Conservation (phyloP, 2,797 vertebrate genomes). For the Columba guinea region DNA sequence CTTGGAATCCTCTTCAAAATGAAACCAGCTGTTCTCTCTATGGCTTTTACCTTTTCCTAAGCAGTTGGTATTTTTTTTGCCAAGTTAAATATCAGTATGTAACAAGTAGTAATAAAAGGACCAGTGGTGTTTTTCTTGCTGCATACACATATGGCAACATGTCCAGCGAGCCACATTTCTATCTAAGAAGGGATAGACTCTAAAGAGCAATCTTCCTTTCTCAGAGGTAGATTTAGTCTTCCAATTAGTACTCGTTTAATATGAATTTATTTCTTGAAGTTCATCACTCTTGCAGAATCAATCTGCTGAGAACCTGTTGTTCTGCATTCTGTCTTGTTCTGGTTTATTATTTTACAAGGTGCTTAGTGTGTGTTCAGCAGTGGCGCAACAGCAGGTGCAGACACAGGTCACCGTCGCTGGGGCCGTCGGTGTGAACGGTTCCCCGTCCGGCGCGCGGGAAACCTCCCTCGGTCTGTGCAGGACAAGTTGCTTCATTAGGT, state of each 20-base stretch:
- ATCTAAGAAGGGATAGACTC: not conserved
- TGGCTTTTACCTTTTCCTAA: slow-evolving; percentile 14
- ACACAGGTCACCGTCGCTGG: not conserved
- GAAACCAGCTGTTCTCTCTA: slow-evolving; percentile 18
- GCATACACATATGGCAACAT: not conserved
- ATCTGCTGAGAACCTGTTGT: not conserved
- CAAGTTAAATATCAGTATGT: not conserved
- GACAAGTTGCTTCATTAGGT: not conserved
- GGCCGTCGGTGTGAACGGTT: not conserved
- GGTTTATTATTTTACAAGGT: not conserved
- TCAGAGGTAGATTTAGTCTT: not conserved
- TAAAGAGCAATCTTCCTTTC: not conserved
- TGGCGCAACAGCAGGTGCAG: not conserved
- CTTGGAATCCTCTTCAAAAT: slow-evolving; percentile 16
- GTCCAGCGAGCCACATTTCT: not conserved
- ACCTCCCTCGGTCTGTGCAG: no score
- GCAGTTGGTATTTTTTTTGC: not conserved
- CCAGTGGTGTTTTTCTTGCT: not conserved
- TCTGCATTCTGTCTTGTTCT: not conserved
- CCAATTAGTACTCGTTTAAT: not conserved
- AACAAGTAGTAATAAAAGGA: not conserved
- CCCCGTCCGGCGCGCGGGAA: no score
- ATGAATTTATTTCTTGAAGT: not conserved
- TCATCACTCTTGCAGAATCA: not conserved
- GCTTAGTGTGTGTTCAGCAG: not conserved